phyloP scores from a whole-genome alignment of 2,113 vertebrate genomes.

The Sturnus vulgaris region DNA sequence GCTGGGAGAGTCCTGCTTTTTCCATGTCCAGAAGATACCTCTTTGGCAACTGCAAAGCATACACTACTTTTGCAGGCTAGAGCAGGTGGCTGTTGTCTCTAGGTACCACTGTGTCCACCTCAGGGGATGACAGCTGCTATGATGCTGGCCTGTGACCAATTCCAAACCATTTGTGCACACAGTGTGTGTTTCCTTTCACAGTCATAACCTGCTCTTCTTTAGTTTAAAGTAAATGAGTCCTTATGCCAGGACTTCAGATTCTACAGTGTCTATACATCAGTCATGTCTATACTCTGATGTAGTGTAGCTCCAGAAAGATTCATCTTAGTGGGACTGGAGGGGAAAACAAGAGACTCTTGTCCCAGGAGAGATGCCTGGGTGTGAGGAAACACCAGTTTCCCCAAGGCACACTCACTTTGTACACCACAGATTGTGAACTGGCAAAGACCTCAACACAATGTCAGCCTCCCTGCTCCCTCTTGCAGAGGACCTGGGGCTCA shows the following conservation, averaged over 20 bases:
- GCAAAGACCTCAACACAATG: neutral
- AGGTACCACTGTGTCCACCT: neutral
- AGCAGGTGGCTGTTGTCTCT: neutral
- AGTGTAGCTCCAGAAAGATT: neutral
- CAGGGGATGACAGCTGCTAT: neutral
- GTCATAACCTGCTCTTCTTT: neutral
- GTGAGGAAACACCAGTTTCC: neutral
- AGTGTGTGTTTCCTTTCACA: neutral
- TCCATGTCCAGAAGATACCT: neutral
- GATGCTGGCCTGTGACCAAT: accelerated
- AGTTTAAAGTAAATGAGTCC: neutral
- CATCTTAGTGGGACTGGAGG: neutral
- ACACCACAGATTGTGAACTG: accelerated
- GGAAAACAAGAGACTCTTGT: neutral
- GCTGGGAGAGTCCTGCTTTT: neutral
- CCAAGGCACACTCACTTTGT: accelerated
- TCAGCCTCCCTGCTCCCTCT: neutral
- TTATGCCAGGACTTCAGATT: neutral
- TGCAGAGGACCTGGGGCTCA: neutral
- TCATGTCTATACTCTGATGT: too few relatives aligned
- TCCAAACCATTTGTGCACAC: neutral
- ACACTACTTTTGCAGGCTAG: neutral
- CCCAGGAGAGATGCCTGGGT: neutral
- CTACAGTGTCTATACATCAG: neutral
- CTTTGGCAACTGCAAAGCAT: neutral